These are phyloP conservation scores for Drosophila simulans DNA, from an alignment of 1,140 invertebrate genomes.

Conservation along the genomic window DNA sequence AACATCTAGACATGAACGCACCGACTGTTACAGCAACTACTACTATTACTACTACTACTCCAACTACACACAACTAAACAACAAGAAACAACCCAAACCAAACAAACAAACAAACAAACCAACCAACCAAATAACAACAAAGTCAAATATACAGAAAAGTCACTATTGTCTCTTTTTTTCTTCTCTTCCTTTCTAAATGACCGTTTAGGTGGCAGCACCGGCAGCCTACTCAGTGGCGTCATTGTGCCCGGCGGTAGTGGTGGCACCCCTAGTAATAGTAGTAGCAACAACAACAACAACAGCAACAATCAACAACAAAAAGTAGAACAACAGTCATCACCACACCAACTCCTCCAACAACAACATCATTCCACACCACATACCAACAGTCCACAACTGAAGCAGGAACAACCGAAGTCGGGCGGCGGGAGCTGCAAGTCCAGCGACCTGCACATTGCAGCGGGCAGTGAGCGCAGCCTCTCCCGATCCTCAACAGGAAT, in stretches of 20 bases:
- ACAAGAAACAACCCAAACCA: constrained; percentile 18
- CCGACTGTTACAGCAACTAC: too few species aligned
- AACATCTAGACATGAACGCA: constrained; percentile 15
- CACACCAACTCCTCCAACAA: constrained; percentile 56
- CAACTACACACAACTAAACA: constrained; percentile 30
- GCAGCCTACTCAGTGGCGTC: constrained; percentile 82
- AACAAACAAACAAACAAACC: constrained; percentile 28
- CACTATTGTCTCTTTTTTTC: constrained; percentile 85
- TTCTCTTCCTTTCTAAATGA: constrained; percentile 83
- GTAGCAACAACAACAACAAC: constrained; percentile 59
- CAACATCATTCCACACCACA: constrained; percentile 76
- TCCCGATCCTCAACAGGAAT: constrained; percentile 61
- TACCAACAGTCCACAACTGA: constrained; percentile 48
- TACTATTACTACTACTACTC: constrained; percentile 20
- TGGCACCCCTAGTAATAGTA: constrained; percentile 77
- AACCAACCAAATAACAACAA: constrained; percentile 61
- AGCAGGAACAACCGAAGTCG: constrained; percentile 37
- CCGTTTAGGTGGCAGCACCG: constrained; percentile 84
- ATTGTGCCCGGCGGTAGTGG: constrained; percentile 83
- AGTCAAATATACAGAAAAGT: constrained; percentile 84
- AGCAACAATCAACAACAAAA: constrained; percentile 67
- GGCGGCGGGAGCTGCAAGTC: constrained; percentile 26
- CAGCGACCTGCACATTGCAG: constrained; percentile 39
- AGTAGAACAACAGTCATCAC: constrained; percentile 50
- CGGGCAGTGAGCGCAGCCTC: constrained; percentile 55